phyloP scores from a whole-genome alignment of 2,888 invertebrate genomes.

The Apotomis capreana region DNA sequence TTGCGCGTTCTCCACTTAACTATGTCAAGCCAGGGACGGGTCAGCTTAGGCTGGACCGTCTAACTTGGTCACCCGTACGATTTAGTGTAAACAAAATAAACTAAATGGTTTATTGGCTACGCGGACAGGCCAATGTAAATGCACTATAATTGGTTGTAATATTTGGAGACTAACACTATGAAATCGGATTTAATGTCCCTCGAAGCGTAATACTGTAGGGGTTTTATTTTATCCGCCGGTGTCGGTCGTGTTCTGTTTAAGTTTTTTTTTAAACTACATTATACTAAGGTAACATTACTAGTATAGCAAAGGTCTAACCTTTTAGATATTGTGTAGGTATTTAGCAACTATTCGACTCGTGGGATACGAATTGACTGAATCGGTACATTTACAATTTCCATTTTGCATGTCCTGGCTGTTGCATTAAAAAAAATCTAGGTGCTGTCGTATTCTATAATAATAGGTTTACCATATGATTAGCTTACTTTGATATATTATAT shows the following conservation, averaged over 20 bases:
- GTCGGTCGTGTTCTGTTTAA: background rate
- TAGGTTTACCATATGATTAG: too few relatives aligned
- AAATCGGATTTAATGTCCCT: constrained; percentile 19
- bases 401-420: too few relatives aligned
- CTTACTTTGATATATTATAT: too few relatives aligned
- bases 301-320: too few relatives aligned
- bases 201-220: constrained; percentile 18
- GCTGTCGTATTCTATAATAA: too few relatives aligned
- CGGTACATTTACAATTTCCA: too few relatives aligned
- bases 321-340: too few relatives aligned
- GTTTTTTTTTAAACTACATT: background rate
- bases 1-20: constrained; percentile 32
- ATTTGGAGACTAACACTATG: constrained; percentile 35
- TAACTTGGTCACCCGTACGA: constrained; percentile 37
- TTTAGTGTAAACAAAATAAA: constrained; percentile 58
- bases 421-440: too few relatives aligned
- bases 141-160: constrained; percentile 46
- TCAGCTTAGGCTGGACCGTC: constrained; percentile 32
- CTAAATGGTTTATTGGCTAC: constrained; percentile 48
- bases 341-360: too few relatives aligned
- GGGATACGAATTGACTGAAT: too few relatives aligned
- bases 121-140: constrained; percentile 41
- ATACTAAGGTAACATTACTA: too few relatives aligned
- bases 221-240: constrained; percentile 16
- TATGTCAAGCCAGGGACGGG: constrained; percentile 24